Conservation (phyloP, 2,797 vertebrate species). For the Microctenopoma steveboyesi region DNA sequence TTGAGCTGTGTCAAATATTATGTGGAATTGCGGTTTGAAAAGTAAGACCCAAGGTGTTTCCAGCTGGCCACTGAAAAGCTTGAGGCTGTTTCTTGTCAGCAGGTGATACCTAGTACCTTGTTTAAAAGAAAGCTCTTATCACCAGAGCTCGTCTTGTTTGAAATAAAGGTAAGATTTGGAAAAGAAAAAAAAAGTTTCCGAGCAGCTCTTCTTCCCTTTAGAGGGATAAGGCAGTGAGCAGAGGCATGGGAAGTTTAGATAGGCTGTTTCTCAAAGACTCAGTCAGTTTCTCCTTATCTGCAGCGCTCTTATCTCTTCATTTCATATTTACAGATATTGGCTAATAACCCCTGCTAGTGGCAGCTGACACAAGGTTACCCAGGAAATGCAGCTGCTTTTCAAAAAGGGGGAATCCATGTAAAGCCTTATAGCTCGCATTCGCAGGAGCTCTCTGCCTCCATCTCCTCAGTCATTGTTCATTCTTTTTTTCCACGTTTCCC, state of each 20-base stretch:
- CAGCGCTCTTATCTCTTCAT: constrained; percentile 20
- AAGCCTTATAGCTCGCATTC: not conserved
- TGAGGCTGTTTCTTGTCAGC: not conserved
- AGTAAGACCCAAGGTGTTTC: not conserved
- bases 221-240: constrained; percentile 13
- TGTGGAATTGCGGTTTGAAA: not conserved
- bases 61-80: not conserved
- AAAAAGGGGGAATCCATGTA: constrained; percentile 7
- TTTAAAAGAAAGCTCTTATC: constrained; percentile 6
- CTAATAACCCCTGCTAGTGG: constrained; percentile 17
- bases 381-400: constrained; percentile 1
- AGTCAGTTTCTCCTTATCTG: constrained; percentile 20
- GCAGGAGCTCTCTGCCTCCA: not conserved
- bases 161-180: constrained; percentile 14
- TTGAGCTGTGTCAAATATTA: not conserved
- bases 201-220: constrained; percentile 4
- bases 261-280: constrained; percentile 17
- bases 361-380: constrained; percentile 6
- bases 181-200: constrained; percentile 8
- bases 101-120: not conserved
- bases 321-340: constrained; percentile 35
- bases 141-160: not conserved
- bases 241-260: constrained; percentile 20
- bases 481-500: not conserved
- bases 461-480: not conserved